Percentiles rank a stretch among this genome's conserved stretches.
Conservation (phyloP, 1,140 invertebrate species). For the Zaprionus tsacasi region DNA sequence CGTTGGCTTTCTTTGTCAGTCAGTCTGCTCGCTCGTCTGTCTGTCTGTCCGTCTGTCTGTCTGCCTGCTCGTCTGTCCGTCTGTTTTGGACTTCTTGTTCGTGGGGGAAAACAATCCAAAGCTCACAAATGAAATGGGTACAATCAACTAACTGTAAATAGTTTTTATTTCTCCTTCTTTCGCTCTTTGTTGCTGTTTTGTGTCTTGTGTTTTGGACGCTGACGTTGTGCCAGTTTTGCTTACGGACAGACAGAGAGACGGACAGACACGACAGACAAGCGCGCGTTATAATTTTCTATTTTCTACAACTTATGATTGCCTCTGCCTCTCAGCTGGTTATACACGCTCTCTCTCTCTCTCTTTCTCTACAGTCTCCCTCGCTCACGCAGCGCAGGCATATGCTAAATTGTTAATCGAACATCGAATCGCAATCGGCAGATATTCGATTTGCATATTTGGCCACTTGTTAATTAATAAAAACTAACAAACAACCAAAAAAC, state of each 20-base stretch:
- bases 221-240: constrained; percentile 48
- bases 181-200: constrained; percentile 41
- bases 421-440: constrained; percentile 46
- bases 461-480: constrained; percentile 80
- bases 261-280: constrained; percentile 6
- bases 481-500: constrained; percentile 39
- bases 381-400: neutral
- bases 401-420: constrained; percentile 40
- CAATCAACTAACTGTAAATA: constrained; percentile 81
- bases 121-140: constrained; percentile 78
- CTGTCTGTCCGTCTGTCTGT: constrained; percentile 16
- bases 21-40: constrained; percentile 14
- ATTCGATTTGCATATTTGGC: constrained; percentile 76
- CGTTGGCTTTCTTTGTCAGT: constrained; percentile 75
- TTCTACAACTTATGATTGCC: constrained; percentile 64
- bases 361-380: neutral
- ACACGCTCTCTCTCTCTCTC: neutral
- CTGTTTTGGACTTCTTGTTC: constrained; percentile 30
- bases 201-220: constrained; percentile 35
- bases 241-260: constrained; percentile 13
- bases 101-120: constrained; percentile 72
- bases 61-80: constrained; percentile 9
- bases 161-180: constrained; percentile 56
- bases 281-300: constrained; percentile 75
- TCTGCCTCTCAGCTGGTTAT: constrained; percentile 28